A percentile compares a stretch with the other conserved stretches of the same genome.
Conservation (phyloP, 2,113 vertebrate genomes). For the Neodontobutis hainanensis region DNA sequence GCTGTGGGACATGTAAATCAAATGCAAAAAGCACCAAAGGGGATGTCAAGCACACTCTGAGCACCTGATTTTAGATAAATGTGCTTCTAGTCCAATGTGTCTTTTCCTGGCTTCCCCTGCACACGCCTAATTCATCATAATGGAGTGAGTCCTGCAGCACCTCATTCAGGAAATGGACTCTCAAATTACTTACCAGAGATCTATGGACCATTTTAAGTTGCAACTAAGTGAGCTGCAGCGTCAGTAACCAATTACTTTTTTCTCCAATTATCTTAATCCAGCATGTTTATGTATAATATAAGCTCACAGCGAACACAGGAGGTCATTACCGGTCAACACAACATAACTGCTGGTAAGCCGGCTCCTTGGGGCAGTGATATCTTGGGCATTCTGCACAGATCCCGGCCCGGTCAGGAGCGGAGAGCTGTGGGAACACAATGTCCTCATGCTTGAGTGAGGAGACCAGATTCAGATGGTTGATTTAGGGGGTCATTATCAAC, state of each 20-base stretch:
- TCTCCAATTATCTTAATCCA: conserved; percentile 48
- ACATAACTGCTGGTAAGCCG: conserved; percentile 41
- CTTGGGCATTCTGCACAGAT: conserved; percentile 34
- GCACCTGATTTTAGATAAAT: conserved; percentile 15
- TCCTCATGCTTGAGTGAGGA: conserved; percentile 18
- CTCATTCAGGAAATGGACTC: conserved; percentile 51
- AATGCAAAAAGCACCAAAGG: conserved; percentile 31
- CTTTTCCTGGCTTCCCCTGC: conserved; percentile 30
- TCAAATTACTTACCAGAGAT: conserved; percentile 24
- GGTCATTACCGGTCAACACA: conserved; percentile 46
- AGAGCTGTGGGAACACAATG: conserved; percentile 39
- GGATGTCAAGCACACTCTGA: conserved; percentile 16
- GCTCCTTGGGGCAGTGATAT: conserved; percentile 49
- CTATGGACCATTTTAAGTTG: conserved; percentile 25
- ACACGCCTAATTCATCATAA: conserved; percentile 33
- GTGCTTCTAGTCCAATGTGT: conserved; percentile 12
- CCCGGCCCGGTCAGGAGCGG: conserved; percentile 8
- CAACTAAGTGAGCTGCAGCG: conserved; percentile 41
- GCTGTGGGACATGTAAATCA: conserved; percentile 25
- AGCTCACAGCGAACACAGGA: conserved; percentile 36
- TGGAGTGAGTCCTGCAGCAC: conserved; percentile 30
- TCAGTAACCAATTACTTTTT: conserved; percentile 46
- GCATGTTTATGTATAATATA: conserved; percentile 50
- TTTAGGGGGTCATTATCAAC: conserved; percentile 45
- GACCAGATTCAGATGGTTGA: conserved; percentile 25